Evolutionary conservation across 64 coral and sea anemone genomes (phyloP).

Genomic region (Orbicella faveolata): DNA sequence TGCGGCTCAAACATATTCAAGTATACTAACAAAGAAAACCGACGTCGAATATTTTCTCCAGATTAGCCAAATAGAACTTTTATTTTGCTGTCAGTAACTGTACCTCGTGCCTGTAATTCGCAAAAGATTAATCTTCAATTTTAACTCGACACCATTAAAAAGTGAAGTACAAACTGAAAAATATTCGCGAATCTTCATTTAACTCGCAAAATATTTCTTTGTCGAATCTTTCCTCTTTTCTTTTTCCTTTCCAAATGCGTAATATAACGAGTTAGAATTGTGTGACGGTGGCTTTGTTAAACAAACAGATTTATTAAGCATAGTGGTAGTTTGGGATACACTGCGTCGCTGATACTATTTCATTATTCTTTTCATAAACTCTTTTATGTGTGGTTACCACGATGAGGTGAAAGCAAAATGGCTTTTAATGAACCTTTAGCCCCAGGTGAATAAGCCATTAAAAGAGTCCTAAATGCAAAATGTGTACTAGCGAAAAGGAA

Average conservation of each 20-base stretch:
- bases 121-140: neutral
- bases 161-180: neutral
- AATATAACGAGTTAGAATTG: conserved; percentile 35
- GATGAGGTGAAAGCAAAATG: conserved; percentile 18
- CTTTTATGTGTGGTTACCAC: conserved; percentile 33
- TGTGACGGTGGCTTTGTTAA: conserved; percentile 61
- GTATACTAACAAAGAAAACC: conserved; percentile 31
- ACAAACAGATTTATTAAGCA: conserved; percentile 59
- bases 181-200: neutral
- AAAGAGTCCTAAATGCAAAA: neutral
- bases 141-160: neutral
- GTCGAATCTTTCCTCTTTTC: neutral
- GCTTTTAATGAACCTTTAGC: conserved; percentile 17
- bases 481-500: neutral
- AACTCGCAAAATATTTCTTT: neutral
- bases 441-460: conserved; percentile 13
- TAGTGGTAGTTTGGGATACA: conserved; percentile 72
- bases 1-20: conserved; percentile 48
- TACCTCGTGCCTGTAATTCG: neutral
- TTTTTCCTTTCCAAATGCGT: conserved; percentile 8
- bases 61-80: conserved; percentile 25
- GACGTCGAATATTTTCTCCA: conserved; percentile 11
- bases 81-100: neutral
- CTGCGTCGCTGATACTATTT: conserved; percentile 42
- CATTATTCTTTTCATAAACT: conserved; percentile 67